Evolutionary conservation across 2,797 vertebrate species (phyloP), one percentile per base, ranked within the genome.

Genomic region (Sarcoramphus papa): DNA sequence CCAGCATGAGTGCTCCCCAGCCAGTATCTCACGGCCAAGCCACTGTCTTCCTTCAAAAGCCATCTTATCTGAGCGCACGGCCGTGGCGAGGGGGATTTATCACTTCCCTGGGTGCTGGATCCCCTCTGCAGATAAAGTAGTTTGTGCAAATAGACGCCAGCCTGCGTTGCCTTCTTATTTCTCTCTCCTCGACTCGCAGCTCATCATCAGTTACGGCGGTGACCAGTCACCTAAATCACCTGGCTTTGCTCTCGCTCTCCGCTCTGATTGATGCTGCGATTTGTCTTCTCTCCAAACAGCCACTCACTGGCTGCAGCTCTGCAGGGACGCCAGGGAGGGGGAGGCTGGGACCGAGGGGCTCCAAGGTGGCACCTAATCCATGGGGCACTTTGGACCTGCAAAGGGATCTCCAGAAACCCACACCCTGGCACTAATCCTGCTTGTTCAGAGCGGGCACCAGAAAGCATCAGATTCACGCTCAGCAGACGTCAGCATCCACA

Each of bases 161-260:
- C 70, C 73, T 59, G 33, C 67, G 65, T 93, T 69, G 5, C 73
- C 6, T 40, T 23, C 91, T 95, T 87, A 68, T 95, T 86, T 91
- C 94, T 91, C 53, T 75, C 88, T 82, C 67, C 91, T 85, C 31
- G 1, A 14, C 89, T 88, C 33, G 17, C 70, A 85, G 91, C 93
- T 92, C 93, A 90, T 94, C 96, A 96, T 72, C 88, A 12, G 85
- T 95, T 87, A 87, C 37, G 6, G 77, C 33, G 2, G 75, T 91
- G 91, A 75, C 93, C 92, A 72, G 7, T 60, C 86, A 83, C 92
- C 85, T 96, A 81, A 92, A 96, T 93, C 89, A 89, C 95, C 68
- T 30, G 3, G 28, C 70, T 50, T 24, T 45, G 91, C 72, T 69
- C 59, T 43, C 6, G 1, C 86, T 90, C 80, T 53, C 69, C 0